Evolutionary conservation across 2,113 vertebrate genomes (phyloP), one percentile per base, ranked within the genome.

Genomic region (Triplophysa siluroides): DNA sequence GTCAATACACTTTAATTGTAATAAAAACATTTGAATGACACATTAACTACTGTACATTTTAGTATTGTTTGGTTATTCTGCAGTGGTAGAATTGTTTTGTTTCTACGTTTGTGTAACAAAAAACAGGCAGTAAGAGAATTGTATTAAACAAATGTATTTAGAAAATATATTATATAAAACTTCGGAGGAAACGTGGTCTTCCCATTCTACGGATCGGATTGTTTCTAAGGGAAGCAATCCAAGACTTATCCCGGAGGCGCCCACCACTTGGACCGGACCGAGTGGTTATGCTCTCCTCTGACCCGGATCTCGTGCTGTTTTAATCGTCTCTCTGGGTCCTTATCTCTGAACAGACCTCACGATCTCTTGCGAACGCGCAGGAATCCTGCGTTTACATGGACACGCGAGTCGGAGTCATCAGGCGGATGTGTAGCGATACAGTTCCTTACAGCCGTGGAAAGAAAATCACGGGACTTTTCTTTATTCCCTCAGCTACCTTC

Each of bases 321-420:
- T 1, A 45, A n/a, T 13, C n/a, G 41, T 47, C 21, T 47, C 2
- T n/a, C n/a, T 29, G 41, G 65, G n/a, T 41, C 65, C 13, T 19
- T 11, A 23, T 23, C 54, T 16, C 9, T 5, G 4, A 56, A 54
- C 43, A 16, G 68, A n/a, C 43, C 43, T 69, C 65, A 6, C 12
- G 41, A 24, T 4, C 21, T 16, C 52, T 38, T n/a, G 56, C 10
- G 26, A n/a, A 38, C 33, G 56, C 18, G 26, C 43, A 47, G 41
- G 13, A 41, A 43, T 8, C 7, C 83, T 69, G 83, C 80, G 79
- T 70, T 86, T 85, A 79, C 61, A 82, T 21, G 76, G 72, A 72
- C 91, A 91, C 88, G 88, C 88, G 89, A 86, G 87, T 87, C 79
- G 81, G 86, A 91, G 89, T 92, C 91, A 92, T 89, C 87, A 67